Evolutionary conservation across 2,113 vertebrate genomes (phyloP).

Genomic region (Mirza zaza): DNA sequence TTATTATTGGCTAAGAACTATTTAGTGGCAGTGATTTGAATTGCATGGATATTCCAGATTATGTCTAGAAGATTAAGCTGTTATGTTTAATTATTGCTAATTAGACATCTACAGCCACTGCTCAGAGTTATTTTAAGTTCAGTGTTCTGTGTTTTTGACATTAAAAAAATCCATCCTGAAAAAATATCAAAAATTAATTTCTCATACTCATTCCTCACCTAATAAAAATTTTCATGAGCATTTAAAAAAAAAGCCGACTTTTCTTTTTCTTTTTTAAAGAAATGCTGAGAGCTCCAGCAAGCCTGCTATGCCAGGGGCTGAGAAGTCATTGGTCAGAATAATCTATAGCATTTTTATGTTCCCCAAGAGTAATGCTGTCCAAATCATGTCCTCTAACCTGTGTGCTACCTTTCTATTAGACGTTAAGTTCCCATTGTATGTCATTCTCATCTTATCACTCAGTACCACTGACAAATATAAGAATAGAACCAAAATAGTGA

Average conservation of each 20-base stretch:
- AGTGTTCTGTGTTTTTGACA: not conserved
- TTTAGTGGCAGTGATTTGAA: not conserved
- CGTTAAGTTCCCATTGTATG: not conserved
- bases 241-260: not conserved
- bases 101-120: not conserved
- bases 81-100: not conserved
- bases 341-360: not conserved
- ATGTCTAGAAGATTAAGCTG: not conserved
- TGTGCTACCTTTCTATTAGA: not conserved
- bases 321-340: not conserved
- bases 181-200: slow-evolving; percentile 29
- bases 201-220: not conserved
- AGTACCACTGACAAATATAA: not conserved
- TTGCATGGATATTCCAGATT: not conserved
- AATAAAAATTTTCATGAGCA: not conserved
- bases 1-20: not conserved
- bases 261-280: not conserved
- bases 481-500: not conserved
- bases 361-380: not conserved
- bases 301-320: not conserved
- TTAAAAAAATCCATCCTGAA: not conserved
- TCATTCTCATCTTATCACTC: not conserved
- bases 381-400: not conserved
- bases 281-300: not conserved
- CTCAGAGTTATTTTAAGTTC: not conserved